Conservation (phyloP, 2,113 vertebrate genomes). For the Mionectes macconnelli region DNA sequence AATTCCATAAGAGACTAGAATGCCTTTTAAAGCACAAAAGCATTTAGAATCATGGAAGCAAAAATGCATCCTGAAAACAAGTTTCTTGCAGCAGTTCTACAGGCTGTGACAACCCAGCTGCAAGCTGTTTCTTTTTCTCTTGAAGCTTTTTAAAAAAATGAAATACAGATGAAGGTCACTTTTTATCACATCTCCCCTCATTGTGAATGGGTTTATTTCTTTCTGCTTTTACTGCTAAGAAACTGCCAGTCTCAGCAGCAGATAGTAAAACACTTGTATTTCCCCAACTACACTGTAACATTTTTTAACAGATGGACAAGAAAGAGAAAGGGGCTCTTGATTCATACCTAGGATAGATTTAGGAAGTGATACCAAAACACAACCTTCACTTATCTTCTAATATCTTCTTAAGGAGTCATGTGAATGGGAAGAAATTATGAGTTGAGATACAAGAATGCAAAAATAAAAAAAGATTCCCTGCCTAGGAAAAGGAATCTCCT, state of each 20-base stretch:
- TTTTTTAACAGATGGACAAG: background rate
- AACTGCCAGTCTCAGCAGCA: background rate
- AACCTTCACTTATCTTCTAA: background rate
- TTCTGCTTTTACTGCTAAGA: background rate
- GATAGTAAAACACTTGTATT: background rate
- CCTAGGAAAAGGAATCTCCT: background rate
- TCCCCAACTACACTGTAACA: background rate
- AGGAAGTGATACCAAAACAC: background rate
- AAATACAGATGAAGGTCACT: slow-evolving; percentile 11
- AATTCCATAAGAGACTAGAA: background rate
- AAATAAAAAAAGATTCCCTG: background rate
- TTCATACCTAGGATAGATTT: background rate
- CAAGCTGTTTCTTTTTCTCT: background rate
- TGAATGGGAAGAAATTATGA: background rate
- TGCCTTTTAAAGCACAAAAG: background rate
- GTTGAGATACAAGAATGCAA: background rate
- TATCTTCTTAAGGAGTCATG: background rate
- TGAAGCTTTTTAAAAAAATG: slow-evolving; percentile 14
- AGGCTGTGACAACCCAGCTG: background rate
- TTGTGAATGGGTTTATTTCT: background rate
- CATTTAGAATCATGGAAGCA: background rate
- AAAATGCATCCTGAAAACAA: background rate
- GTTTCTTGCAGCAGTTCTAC: background rate
- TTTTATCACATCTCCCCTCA: background rate
- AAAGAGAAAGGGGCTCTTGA: background rate